A percentile compares a stretch with the other conserved stretches of the same genome.
Evolutionary conservation across 2,888 invertebrate genomes (phyloP).

Genomic region (Oxytorus armatus): DNA sequence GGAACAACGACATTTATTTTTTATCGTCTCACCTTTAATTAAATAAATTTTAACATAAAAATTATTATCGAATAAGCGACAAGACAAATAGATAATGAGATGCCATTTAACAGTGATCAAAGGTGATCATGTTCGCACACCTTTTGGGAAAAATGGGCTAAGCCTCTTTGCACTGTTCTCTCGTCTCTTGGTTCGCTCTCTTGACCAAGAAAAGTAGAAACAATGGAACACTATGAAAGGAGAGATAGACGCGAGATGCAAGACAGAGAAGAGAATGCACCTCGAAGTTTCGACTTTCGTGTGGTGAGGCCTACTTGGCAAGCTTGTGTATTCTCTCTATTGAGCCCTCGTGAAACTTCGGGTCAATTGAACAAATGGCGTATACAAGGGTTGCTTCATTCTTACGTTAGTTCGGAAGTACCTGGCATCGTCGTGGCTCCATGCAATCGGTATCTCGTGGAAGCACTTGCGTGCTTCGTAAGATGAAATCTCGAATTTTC

Average conservation of each 20-base stretch:
- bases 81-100: constrained; percentile 19
- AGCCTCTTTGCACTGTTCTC: constrained; percentile 44
- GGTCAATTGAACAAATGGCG: constrained; percentile 19
- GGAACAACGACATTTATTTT: too few species aligned
- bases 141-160: constrained; percentile 64
- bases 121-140: constrained; percentile 14
- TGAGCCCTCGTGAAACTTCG: not conserved
- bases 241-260: constrained; percentile 28
- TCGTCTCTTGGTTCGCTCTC: constrained; percentile 50
- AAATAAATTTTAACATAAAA: not conserved
- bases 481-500: constrained; percentile 14
- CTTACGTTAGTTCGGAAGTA: constrained; percentile 25
- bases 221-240: constrained; percentile 43
- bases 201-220: constrained; percentile 67
- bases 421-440: constrained; percentile 5
- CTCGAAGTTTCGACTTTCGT: constrained; percentile 47
- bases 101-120: constrained; percentile 25
- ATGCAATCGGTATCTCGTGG: constrained; percentile 12
- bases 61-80: not conserved
- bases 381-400: constrained; percentile 24
- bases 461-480: constrained; percentile 25
- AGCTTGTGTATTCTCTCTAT: constrained; percentile 14
- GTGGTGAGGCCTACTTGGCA: constrained; percentile 40
- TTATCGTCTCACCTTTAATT: too few species aligned
- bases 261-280: constrained; percentile 41